Conservation (phyloP, 2,113 vertebrate genomes). For the Oryzias celebensis region DNA sequence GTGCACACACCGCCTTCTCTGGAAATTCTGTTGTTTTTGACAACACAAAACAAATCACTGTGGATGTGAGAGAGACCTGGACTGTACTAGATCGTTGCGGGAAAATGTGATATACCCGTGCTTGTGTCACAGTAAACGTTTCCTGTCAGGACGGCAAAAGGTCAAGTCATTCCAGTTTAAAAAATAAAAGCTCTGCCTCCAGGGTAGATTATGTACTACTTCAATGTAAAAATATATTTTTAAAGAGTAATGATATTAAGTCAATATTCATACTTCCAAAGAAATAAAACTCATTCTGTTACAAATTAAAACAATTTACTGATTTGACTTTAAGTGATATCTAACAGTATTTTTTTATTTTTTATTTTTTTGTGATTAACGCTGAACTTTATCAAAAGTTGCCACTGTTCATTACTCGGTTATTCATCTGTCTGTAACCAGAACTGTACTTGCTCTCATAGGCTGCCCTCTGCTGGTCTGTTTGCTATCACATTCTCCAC, state of each 20-base stretch:
- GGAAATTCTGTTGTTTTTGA: conserved; percentile 46
- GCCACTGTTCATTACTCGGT: conserved; percentile 8
- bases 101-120: neutral
- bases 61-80: conserved; percentile 14
- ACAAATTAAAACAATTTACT: no score
- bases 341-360: no score
- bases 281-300: no score
- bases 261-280: no score
- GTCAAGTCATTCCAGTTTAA: conserved; percentile 7
- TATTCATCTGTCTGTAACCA: conserved; percentile 12
- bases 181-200: neutral
- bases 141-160: conserved; percentile 26
- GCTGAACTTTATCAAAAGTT: no score
- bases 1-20: conserved; percentile 50
- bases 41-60: conserved; percentile 18
- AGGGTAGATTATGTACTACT: neutral
- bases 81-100: conserved; percentile 13
- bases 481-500: conserved; percentile 33
- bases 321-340: no score
- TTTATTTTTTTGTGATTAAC: no score
- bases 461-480: conserved; percentile 60
- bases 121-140: conserved; percentile 8
- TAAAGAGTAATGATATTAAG: no score
- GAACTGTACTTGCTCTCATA: conserved; percentile 8
- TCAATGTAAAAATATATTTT: no score